Evolutionary conservation across 2,113 vertebrate species (phyloP).

Genomic region (Sander vitreus): DNA sequence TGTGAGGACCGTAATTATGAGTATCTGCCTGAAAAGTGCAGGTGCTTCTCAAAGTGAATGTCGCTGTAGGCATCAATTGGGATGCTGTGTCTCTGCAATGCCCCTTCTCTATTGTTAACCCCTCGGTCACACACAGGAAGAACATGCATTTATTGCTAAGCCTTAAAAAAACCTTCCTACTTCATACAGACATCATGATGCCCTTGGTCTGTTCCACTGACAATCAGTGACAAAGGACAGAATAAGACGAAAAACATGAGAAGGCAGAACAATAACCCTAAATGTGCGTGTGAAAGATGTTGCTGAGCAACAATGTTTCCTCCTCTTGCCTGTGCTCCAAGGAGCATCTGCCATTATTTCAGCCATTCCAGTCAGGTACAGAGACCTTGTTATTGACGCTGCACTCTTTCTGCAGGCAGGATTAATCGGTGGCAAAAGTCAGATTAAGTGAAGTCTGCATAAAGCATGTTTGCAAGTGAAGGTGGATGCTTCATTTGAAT

Average conservation of each 20-base stretch:
- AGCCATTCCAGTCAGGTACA: background rate
- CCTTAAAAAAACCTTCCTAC: background rate
- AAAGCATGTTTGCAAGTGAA: conserved; percentile 12
- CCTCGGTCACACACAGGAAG: background rate
- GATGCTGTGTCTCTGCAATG: conserved; percentile 1
- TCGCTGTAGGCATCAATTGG: conserved; percentile 31
- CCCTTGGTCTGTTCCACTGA: background rate
- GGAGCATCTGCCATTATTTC: conserved; percentile 14
- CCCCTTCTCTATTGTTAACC: conserved; percentile 33
- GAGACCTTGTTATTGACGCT: conserved; percentile 23
- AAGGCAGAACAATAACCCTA: background rate
- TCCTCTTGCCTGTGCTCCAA: background rate
- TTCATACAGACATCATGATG: background rate
- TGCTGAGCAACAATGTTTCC: conserved; percentile 70
- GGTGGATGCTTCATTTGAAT: conserved; percentile 14
- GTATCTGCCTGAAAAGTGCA: conserved; percentile 72
- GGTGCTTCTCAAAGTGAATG: conserved; percentile 61
- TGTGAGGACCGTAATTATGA: conserved; percentile 68
- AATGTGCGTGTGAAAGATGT: conserved; percentile 45
- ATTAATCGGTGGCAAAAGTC: background rate
- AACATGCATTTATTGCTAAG: conserved; percentile 15
- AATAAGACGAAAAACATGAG: background rate
- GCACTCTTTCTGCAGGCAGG: background rate
- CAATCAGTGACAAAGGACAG: background rate
- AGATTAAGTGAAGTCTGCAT: background rate